Evolutionary conservation across 2,797 vertebrate genomes (phyloP).

Genomic region (Mormyrops boulengeri): DNA sequence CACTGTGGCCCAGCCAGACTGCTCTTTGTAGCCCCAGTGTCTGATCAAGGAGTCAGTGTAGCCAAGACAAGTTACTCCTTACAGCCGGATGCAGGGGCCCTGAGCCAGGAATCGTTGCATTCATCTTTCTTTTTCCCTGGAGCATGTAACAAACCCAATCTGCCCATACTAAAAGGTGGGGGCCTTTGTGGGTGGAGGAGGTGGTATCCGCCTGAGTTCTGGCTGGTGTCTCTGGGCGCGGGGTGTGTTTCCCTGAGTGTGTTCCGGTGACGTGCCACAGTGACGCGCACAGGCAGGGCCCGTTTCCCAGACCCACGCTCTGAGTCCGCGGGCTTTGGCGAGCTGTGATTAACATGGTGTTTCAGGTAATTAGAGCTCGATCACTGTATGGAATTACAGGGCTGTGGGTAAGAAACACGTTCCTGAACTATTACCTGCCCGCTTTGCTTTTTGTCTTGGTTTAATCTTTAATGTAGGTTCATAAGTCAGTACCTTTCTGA

Average conservation of each 20-base stretch:
- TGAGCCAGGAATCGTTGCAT: constrained; percentile 30
- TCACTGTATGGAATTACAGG: neutral
- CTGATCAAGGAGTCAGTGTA: neutral
- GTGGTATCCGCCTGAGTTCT: constrained; percentile 20
- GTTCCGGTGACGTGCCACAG: neutral
- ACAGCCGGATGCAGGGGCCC: constrained; percentile 18
- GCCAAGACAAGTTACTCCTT: constrained; percentile 19
- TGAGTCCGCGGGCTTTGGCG: neutral
- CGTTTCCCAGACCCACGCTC: neutral
- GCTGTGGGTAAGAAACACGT: neutral
- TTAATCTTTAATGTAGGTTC: neutral
- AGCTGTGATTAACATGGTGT: neutral
- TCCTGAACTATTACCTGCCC: neutral
- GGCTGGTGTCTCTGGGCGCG: constrained; percentile 24
- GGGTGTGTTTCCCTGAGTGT: neutral
- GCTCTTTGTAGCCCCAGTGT: neutral
- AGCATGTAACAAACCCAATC: constrained; percentile 25
- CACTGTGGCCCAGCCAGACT: neutral
- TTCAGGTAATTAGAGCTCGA: neutral
- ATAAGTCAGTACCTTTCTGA: neutral
- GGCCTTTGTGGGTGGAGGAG: constrained; percentile 28
- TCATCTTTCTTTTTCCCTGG: constrained; percentile 40
- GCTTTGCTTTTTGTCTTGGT: neutral
- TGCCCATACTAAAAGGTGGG: constrained; percentile 34
- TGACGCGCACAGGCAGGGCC: neutral